These are phyloP conservation scores for Ascidia mentula DNA, from an alignment of 23 tunicate genomes.

Conservation along the genomic window DNA sequence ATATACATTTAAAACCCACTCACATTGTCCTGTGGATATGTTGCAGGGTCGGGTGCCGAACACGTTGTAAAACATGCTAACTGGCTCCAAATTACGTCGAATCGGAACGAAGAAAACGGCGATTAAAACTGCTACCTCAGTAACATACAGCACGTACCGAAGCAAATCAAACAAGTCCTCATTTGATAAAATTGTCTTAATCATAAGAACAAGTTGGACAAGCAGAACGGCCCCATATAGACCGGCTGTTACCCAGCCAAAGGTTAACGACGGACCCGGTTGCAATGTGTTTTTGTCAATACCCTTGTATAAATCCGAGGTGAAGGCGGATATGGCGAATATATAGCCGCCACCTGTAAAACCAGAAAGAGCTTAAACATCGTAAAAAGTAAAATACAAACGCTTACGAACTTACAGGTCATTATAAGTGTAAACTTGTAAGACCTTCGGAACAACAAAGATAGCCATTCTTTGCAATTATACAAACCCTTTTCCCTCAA, in stretches of 20 bases:
- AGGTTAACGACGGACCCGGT: not conserved
- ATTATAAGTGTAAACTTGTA: too few species aligned
- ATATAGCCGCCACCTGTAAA: not conserved
- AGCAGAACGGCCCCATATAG: not conserved
- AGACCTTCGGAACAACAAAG: too few species aligned
- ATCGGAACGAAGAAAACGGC: not conserved
- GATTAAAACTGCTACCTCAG: not conserved
- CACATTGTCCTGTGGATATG: not conserved
- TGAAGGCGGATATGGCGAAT: not conserved
- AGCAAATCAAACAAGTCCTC: not conserved
- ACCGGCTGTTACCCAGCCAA: not conserved
- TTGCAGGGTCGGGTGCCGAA: not conserved
- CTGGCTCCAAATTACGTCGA: conserved; percentile 3
- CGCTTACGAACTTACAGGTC: too few species aligned
- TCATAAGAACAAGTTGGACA: not conserved
- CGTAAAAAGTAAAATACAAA: too few species aligned
- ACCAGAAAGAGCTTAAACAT: too few species aligned
- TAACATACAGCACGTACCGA: not conserved
- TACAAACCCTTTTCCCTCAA: too few species aligned
- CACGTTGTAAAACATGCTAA: not conserved
- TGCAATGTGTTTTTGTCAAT: not conserved
- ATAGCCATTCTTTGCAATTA: too few species aligned
- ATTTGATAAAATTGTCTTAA: not conserved
- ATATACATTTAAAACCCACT: too few species aligned
- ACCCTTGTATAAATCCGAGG: not conserved